Conservation (phyloP, 2,113 vertebrate species). For the Macaca mulatta region DNA sequence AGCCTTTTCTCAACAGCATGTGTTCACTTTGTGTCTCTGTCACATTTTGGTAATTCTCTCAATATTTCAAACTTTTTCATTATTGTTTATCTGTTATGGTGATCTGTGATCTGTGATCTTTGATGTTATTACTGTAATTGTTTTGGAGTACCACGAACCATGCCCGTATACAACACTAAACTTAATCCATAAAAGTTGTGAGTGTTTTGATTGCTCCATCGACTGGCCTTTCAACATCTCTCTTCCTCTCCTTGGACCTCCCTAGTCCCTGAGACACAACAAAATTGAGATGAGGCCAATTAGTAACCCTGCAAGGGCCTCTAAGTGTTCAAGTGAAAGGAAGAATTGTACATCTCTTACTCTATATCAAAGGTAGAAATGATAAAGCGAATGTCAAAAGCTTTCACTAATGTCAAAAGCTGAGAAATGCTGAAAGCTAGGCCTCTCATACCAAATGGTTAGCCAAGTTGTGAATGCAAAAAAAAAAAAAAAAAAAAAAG, state of each 20-base stretch:
- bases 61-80: neutral
- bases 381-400: neutral
- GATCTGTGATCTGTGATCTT: neutral
- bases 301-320: neutral
- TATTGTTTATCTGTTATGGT: neutral
- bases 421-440: neutral
- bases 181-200: neutral
- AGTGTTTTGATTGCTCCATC: neutral
- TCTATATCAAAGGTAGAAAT: neutral
- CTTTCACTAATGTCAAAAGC: neutral
- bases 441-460: too few relatives aligned
- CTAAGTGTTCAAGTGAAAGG: neutral
- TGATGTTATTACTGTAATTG: neutral
- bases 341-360: neutral
- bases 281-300: neutral
- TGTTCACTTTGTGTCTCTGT: neutral
- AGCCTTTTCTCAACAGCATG: neutral
- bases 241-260: neutral
- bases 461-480: too few relatives aligned
- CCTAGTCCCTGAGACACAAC: neutral
- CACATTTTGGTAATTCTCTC: neutral
- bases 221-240: neutral
- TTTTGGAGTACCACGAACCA: neutral
- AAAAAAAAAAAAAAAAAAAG: too few relatives aligned
- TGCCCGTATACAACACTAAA: neutral